These are phyloP conservation scores for Autographa gamma DNA, from an alignment of 2,888 invertebrate genomes.

Conservation along the genomic window DNA sequence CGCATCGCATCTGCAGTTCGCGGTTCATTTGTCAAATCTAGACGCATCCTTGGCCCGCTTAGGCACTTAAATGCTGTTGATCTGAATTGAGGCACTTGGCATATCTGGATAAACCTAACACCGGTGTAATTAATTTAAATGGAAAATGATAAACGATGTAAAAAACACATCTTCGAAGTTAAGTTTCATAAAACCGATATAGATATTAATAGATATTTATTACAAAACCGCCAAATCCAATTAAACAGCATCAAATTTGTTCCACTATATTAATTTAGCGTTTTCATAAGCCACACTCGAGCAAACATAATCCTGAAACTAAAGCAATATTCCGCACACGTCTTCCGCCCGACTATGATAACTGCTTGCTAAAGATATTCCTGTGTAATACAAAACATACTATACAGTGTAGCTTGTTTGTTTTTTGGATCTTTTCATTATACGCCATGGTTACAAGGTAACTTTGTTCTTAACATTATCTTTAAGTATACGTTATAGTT, in stretches of 20 bases:
- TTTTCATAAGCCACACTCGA: conserved; percentile 54
- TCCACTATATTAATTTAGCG: conserved; percentile 42
- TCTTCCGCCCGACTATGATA: conserved; percentile 47
- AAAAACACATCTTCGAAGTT: too few relatives aligned
- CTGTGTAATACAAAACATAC: conserved; percentile 49
- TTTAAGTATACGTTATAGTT: too few relatives aligned
- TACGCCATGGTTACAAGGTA: not conserved
- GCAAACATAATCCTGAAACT: conserved; percentile 58
- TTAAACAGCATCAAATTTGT: conserved; percentile 45
- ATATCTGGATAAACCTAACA: too few relatives aligned
- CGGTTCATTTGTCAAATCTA: too few relatives aligned
- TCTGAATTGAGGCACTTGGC: too few relatives aligned
- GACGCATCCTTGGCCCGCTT: too few relatives aligned
- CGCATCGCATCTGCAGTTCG: too few relatives aligned
- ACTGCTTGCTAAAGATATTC: conserved; percentile 53
- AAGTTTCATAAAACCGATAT: not conserved
- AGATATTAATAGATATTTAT: not conserved
- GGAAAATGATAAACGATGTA: too few relatives aligned
- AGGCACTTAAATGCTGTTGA: too few relatives aligned
- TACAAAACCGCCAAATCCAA: conserved; percentile 39
- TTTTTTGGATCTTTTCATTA: conserved; percentile 6
- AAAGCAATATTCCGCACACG: conserved; percentile 54
- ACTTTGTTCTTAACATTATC: too few relatives aligned
- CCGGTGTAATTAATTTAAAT: too few relatives aligned
- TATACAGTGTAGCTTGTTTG: conserved; percentile 37